Percentiles rank a stretch among this genome's conserved stretches.
phyloP scores from a whole-genome alignment of 2,888 invertebrate species.

The Xestia sexstrigata region DNA sequence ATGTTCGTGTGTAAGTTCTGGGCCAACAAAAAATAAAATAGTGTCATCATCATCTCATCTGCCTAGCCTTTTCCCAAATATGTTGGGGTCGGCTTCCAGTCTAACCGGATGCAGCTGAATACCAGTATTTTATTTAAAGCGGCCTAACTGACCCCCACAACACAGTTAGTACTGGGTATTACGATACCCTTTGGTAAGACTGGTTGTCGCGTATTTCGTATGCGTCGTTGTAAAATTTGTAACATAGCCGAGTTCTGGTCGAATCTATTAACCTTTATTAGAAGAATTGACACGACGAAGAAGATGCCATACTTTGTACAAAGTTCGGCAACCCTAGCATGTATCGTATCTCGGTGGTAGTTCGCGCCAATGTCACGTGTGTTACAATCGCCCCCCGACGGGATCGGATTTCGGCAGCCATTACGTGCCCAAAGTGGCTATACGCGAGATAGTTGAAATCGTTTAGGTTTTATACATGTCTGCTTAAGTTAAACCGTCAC shows the following conservation, averaged over 20 bases:
- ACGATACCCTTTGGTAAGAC: too few species aligned
- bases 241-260: too few species aligned
- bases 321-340: conserved; percentile 51
- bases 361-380: conserved; percentile 72
- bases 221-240: neutral
- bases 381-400: conserved; percentile 66
- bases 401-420: conserved; percentile 71
- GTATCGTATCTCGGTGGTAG: conserved; percentile 64
- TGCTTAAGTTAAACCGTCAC: conserved; percentile 62
- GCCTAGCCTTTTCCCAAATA: too few species aligned
- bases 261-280: neutral
- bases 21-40: too few species aligned
- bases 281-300: neutral
- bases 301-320: neutral
- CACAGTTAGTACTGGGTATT: too few species aligned
- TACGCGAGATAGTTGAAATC: conserved; percentile 68
- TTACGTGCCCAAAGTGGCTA: conserved; percentile 70
- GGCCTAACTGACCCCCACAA: too few species aligned
- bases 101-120: too few species aligned
- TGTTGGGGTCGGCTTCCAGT: too few species aligned
- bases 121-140: too few species aligned
- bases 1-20: too few species aligned
- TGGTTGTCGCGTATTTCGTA: too few species aligned
- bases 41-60: too few species aligned
- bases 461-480: conserved; percentile 66